phyloP scores from a whole-genome alignment of 2,113 vertebrate species.

The Coracopsis vasa region DNA sequence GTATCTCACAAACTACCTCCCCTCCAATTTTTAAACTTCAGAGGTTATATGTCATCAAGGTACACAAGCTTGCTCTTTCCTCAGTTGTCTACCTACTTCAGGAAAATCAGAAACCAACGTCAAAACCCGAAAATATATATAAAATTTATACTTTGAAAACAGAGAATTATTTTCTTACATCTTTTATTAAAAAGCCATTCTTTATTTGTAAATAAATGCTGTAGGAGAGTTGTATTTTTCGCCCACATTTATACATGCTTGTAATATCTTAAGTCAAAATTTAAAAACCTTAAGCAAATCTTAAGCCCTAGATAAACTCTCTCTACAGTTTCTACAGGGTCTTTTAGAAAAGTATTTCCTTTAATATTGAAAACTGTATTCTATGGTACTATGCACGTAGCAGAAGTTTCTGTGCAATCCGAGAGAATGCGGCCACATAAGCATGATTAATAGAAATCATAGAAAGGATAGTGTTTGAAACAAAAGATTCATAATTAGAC shows the following conservation, averaged over 20 bases:
- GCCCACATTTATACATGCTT: neutral
- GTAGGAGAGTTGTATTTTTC: rapidly evolving
- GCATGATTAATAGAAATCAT: neutral
- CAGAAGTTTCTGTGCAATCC: neutral
- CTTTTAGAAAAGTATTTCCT: neutral
- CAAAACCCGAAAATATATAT: neutral
- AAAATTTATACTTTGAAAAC: neutral
- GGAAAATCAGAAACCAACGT: neutral
- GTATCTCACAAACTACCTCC: neutral
- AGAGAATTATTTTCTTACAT: neutral
- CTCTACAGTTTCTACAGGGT: neutral
- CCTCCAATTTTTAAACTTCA: neutral
- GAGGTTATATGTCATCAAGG: neutral
- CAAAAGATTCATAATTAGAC: neutral
- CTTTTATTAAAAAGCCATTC: neutral
- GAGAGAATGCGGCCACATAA: neutral
- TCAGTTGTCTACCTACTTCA: neutral
- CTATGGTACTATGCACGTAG: neutral
- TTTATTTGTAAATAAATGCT: neutral
- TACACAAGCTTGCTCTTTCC: neutral
- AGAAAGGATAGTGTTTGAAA: neutral
- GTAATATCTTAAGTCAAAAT: neutral
- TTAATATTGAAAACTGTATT: neutral
- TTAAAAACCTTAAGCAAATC: neutral
- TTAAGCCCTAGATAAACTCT: neutral